Conservation (phyloP, 2,888 invertebrate genomes). For the Scaptomyza reducta region DNA sequence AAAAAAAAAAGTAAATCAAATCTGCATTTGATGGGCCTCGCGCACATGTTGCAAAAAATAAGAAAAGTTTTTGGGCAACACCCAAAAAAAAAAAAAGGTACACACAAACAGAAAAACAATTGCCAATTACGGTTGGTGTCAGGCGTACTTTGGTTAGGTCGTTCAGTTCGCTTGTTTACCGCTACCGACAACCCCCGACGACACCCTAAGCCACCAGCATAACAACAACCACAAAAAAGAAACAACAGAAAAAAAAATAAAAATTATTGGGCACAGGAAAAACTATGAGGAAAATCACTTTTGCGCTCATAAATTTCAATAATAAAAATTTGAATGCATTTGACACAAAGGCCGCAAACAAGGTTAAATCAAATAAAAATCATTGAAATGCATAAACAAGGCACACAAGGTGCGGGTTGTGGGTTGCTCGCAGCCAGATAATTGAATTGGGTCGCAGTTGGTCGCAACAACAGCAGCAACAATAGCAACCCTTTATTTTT, state of each 20-base stretch:
- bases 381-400: constrained; percentile 67
- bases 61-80: constrained; percentile 17
- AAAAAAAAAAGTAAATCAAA: constrained; percentile 13
- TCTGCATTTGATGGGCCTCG: constrained; percentile 63
- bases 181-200: constrained; percentile 33
- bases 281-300: constrained; percentile 79
- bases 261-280: constrained; percentile 44
- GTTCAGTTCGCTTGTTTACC: constrained; percentile 49
- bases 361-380: constrained; percentile 76
- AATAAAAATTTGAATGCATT: constrained; percentile 80
- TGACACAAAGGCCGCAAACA: constrained; percentile 71
- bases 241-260: background rate
- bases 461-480: constrained; percentile 1
- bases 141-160: constrained; percentile 19
- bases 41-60: constrained; percentile 70
- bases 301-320: constrained; percentile 78
- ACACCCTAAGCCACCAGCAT: constrained; percentile 63
- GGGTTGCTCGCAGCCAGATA: constrained; percentile 54
- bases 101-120: constrained; percentile 67
- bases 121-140: constrained; percentile 69
- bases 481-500: constrained; percentile 59
- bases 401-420: constrained; percentile 67
- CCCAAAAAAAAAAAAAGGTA: constrained; percentile 27
- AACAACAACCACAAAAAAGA: constrained; percentile 43
- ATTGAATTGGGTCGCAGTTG: constrained; percentile 64